Evolutionary conservation across 2,888 invertebrate species (phyloP), one percentile per base, ranked within the genome.

Genomic region (Dryomyza anilis): DNA sequence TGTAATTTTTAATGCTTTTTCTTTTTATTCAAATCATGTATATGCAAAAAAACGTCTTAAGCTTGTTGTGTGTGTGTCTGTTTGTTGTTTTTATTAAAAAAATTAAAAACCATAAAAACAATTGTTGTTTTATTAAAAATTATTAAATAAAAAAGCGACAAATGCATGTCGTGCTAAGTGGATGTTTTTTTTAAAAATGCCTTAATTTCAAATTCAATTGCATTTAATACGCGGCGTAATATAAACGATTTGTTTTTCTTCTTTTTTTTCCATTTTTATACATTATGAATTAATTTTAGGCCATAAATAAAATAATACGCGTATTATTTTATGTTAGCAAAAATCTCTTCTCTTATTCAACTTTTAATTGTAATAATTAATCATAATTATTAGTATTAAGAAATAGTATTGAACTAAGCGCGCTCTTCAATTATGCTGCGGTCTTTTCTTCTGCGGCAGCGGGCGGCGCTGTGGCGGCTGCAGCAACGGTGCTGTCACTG

Each of bases 261-360:
- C n/a, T n/a, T n/a, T n/a, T n/a, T n/a, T n/a, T n/a, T n/a, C n/a
- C n/a, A n/a, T n/a, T n/a, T n/a, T n/a, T n/a, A n/a, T 45, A 55
- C 33, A 55, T 36, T 55, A 33, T 33, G 55, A 19, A 55, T 19
- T 36, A 55, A 36, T 55, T 33, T 33, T 33, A 55, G 23, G 50
- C n/a, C 19, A n/a, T n/a, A n/a, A n/a, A 43, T 27, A 16, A 59
- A 58, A 33, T 50, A 57, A 43, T 63, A 43, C 63, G 57, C 50
- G n/a, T n/a, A 63, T 46, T 57, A 63, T 57, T 64, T 64, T 55
- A 55, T 59, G 45, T 36, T 63, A 59, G 46, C 56, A 25, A n/a
- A n/a, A 59, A 63, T 57, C 50, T 63, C 50, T 57, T 56, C 33
- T 63, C 36, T 36, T 57, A 48, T 48, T 27, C 36, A 61, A 52